These are phyloP conservation scores for Listronotus bonariensis DNA, from an alignment of 1,140 invertebrate genomes.

Conservation along the genomic window DNA sequence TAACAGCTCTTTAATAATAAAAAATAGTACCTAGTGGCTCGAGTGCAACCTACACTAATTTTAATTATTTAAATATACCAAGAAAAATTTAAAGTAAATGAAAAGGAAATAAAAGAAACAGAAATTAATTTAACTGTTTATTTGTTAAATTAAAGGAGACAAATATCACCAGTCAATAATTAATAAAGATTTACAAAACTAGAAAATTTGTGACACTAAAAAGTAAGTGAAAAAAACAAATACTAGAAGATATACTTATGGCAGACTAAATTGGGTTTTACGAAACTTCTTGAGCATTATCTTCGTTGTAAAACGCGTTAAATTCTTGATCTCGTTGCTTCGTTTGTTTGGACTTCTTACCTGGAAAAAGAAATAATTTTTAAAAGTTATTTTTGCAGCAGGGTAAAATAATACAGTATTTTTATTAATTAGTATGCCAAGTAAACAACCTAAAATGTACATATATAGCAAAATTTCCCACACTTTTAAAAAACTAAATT, in stretches of 20 bases:
- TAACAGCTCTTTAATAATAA: too few species aligned
- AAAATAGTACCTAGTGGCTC: too few species aligned
- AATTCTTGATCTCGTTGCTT: conserved; percentile 12
- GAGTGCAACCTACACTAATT: too few species aligned
- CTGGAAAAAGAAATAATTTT: conserved; percentile 15
- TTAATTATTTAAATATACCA: background rate
- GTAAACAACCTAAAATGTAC: too few species aligned
- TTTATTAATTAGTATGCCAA: too few species aligned
- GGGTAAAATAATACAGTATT: too few species aligned
- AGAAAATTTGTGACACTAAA: too few species aligned
- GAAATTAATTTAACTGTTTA: conserved; percentile 17
- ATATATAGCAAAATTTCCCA: too few species aligned
- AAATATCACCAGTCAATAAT: conserved; percentile 19
- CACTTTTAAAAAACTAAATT: too few species aligned
- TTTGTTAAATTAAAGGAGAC: conserved; percentile 16
- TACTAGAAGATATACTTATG: background rate
- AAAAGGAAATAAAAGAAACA: conserved; percentile 23
- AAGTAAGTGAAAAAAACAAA: too few species aligned
- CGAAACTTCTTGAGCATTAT: background rate
- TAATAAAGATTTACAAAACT: background rate
- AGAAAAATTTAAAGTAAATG: background rate
- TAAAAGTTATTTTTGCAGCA: too few species aligned
- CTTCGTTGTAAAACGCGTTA: conserved; percentile 1
- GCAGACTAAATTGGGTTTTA: conserved; percentile 21
- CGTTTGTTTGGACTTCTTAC: conserved; percentile 27